These are phyloP conservation scores for Anolis apletophallus DNA, from an alignment of 2,797 vertebrate genomes.

Conservation along the genomic window DNA sequence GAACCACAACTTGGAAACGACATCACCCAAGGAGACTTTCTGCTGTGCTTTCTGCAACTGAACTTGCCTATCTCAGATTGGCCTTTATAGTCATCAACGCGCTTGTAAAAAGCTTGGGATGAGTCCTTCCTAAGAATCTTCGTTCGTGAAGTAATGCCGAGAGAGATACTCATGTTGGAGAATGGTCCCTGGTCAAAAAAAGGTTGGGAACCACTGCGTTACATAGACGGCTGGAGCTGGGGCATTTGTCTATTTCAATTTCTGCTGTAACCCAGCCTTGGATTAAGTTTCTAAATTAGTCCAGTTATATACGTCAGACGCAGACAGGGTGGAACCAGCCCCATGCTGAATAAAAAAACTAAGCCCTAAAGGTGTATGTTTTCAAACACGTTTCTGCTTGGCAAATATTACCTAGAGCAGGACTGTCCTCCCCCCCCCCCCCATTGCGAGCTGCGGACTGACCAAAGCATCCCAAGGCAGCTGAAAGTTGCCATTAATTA, in stretches of 20 bases:
- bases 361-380: background rate
- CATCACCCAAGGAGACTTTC: too few relatives aligned
- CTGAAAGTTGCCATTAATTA: constrained; percentile 59
- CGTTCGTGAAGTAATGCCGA: too few relatives aligned
- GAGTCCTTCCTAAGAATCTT: too few relatives aligned
- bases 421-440: too few relatives aligned
- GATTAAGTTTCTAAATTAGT: constrained; percentile 60
- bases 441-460: constrained; percentile 25
- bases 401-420: background rate
- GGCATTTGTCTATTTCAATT: constrained; percentile 41
- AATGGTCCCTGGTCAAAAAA: too few relatives aligned
- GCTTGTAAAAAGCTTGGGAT: too few relatives aligned
- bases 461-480: constrained; percentile 54
- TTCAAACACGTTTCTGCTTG: constrained; percentile 29
- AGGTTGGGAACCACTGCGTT: too few relatives aligned
- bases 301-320: constrained; percentile 16
- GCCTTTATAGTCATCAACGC: too few relatives aligned
- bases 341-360: background rate
- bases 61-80: too few relatives aligned
- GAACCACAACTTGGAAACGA: too few relatives aligned
- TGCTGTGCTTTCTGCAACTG: too few relatives aligned
- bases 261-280: constrained; percentile 36
- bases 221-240: background rate
- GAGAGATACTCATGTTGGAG: too few relatives aligned
- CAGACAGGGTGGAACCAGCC: constrained; percentile 55